These are phyloP conservation scores for Eumacrocentrus americanus DNA, from an alignment of 2,888 invertebrate species.

Conservation along the genomic window DNA sequence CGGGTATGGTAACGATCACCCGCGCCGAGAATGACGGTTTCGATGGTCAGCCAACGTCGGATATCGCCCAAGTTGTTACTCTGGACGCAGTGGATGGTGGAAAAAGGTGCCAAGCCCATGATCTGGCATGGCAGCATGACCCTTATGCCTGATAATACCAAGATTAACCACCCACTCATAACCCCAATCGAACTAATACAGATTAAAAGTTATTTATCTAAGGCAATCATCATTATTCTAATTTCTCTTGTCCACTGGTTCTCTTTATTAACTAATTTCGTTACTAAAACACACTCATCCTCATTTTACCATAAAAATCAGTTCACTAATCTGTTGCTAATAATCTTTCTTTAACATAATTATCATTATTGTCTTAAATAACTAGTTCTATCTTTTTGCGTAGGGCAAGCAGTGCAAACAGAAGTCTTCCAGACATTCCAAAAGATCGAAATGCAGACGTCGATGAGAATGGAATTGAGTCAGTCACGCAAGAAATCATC, in stretches of 20 bases:
- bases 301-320: background rate
- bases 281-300: background rate
- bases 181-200: slow-evolving; percentile 3
- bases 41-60: slow-evolving; percentile 50
- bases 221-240: background rate
- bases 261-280: slow-evolving; percentile 3
- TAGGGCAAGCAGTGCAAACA: slow-evolving; percentile 67
- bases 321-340: slow-evolving; percentile 4
- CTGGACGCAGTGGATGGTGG: slow-evolving; percentile 55
- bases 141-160: slow-evolving; percentile 23
- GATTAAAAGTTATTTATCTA: background rate
- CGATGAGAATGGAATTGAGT: slow-evolving; percentile 48
- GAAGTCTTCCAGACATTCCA: slow-evolving; percentile 86
- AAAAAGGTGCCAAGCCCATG: slow-evolving; percentile 54
- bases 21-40: slow-evolving; percentile 67
- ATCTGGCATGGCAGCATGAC: slow-evolving; percentile 49
- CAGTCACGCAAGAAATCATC: slow-evolving; percentile 49
- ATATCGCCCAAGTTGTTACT: slow-evolving; percentile 47
- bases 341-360: background rate
- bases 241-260: background rate
- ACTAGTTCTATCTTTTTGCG: slow-evolving; percentile 13
- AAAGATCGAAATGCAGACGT: slow-evolving; percentile 69
- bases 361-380: background rate
- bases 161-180: slow-evolving; percentile 1
- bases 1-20: slow-evolving; percentile 76